Evolutionary conservation across 2,888 invertebrate species (phyloP).

Genomic region (Acrocyrtus sp.): DNA sequence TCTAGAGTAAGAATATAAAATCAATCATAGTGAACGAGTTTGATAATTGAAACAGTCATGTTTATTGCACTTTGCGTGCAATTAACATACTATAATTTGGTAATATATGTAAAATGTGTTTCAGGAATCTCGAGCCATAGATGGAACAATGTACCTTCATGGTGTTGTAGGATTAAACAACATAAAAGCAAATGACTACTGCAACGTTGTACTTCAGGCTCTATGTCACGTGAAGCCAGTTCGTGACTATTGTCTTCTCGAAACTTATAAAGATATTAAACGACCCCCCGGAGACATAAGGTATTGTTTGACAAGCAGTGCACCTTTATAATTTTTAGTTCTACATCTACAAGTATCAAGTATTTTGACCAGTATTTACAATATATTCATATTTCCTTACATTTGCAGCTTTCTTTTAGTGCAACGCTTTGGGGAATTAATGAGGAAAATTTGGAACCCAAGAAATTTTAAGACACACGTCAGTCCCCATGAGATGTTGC

Average conservation of each 20-base stretch:
- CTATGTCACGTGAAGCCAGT: conserved; percentile 94
- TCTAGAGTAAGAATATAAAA: conserved; percentile 71
- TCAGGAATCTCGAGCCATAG: conserved; percentile 86
- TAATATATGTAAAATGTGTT: background rate
- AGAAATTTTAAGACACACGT: conserved; percentile 99
- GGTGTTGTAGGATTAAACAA: conserved; percentile 99
- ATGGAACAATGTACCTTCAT: conserved; percentile 95
- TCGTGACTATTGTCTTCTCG: conserved; percentile 93
- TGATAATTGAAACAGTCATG: too few relatives aligned
- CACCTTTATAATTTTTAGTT: background rate
- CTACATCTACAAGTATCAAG: too few relatives aligned
- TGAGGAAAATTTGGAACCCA: conserved; percentile 99
- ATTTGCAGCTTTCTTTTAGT: conserved; percentile 78
- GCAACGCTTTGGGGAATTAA: conserved; percentile 92
- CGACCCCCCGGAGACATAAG: conserved; percentile 96
- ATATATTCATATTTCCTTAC: background rate
- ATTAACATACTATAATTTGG: too few relatives aligned
- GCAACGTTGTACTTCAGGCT: conserved; percentile 97
- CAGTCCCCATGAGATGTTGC: conserved; percentile 99
- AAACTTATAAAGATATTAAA: conserved; percentile 89
- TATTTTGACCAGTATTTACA: background rate
- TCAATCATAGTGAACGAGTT: too few relatives aligned
- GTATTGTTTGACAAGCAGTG: conserved; percentile 30
- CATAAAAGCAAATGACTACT: conserved; percentile 99
- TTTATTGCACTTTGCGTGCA: too few relatives aligned